phyloP scores from a whole-genome alignment of 2,888 invertebrate genomes.

The Platycheirus albimanus region DNA sequence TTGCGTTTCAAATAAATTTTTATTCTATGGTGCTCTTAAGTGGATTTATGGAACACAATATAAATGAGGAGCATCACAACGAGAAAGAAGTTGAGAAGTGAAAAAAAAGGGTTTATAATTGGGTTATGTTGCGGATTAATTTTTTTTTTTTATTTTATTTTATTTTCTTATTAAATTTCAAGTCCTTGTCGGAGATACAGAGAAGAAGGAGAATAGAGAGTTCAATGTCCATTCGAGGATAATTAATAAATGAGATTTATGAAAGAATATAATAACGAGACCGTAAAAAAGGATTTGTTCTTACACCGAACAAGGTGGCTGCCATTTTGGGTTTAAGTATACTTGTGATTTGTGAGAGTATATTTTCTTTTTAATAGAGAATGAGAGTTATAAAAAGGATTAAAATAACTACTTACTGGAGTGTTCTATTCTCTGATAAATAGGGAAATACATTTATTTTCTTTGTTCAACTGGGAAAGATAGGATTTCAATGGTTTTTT shows the following conservation, averaged over 20 bases:
- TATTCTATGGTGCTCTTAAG: slow-evolving; percentile 39
- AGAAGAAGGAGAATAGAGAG: neutral
- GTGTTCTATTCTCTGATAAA: neutral
- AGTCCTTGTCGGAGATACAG: slow-evolving; percentile 42
- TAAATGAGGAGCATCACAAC: neutral
- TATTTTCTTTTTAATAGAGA: neutral
- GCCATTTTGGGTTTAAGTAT: slow-evolving; percentile 38
- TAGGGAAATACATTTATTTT: neutral
- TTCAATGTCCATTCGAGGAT: slow-evolving; percentile 64
- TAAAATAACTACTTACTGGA: neutral
- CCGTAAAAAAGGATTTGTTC: slow-evolving; percentile 29
- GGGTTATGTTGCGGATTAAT: slow-evolving; percentile 66
- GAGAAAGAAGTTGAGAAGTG: neutral
- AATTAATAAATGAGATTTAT: slow-evolving; percentile 65
- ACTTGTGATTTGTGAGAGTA: slow-evolving; percentile 34
- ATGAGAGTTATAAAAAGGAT: neutral
- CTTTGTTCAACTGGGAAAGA: too few relatives aligned
- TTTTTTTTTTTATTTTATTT: slow-evolving; percentile 36
- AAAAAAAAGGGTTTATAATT: slow-evolving; percentile 60
- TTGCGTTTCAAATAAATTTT: neutral
- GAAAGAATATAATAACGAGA: slow-evolving; percentile 4
- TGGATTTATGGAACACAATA: slow-evolving; percentile 43
- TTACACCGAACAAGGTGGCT: slow-evolving; percentile 3
- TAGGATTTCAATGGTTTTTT: neutral
- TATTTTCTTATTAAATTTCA: slow-evolving; percentile 41